These are phyloP conservation scores for Folsomia candida DNA, from an alignment of 2,888 invertebrate species.

Conservation along the genomic window DNA sequence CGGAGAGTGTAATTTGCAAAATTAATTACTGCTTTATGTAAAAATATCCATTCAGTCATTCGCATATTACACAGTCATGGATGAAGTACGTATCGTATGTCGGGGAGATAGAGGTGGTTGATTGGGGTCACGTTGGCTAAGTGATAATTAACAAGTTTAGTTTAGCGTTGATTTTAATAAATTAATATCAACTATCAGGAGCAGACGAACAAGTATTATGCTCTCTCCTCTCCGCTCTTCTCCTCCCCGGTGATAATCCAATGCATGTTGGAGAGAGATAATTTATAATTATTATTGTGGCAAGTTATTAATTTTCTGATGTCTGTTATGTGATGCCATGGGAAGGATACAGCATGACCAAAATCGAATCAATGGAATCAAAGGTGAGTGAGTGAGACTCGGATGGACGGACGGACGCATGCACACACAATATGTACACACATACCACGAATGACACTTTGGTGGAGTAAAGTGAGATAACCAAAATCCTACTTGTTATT, in stretches of 20 bases:
- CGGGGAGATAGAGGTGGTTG: constrained; percentile 1
- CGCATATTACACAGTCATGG: neutral
- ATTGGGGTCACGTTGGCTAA: neutral
- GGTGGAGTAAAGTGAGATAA: neutral
- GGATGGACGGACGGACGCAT: neutral
- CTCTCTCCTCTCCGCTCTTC: neutral
- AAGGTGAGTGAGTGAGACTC: neutral
- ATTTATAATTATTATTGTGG: neutral
- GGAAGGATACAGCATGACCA: neutral
- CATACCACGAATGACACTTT: neutral
- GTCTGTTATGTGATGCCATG: neutral
- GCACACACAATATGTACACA: neutral
- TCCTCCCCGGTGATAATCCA: neutral
- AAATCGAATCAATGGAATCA: neutral
- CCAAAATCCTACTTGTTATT: neutral
- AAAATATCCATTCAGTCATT: neutral
- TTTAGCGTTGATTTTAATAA: constrained; percentile 1
- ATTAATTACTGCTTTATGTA: constrained; percentile 2
- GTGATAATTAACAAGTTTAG: constrained; percentile 1
- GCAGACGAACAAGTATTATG: neutral
- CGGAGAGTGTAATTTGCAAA: constrained; percentile 1
- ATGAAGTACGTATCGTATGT: neutral
- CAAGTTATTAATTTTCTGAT: neutral
- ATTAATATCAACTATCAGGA: neutral
- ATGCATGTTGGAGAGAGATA: neutral